phyloP scores from a whole-genome alignment of 2,888 invertebrate genomes.

The Eustalomyia histrio region DNA sequence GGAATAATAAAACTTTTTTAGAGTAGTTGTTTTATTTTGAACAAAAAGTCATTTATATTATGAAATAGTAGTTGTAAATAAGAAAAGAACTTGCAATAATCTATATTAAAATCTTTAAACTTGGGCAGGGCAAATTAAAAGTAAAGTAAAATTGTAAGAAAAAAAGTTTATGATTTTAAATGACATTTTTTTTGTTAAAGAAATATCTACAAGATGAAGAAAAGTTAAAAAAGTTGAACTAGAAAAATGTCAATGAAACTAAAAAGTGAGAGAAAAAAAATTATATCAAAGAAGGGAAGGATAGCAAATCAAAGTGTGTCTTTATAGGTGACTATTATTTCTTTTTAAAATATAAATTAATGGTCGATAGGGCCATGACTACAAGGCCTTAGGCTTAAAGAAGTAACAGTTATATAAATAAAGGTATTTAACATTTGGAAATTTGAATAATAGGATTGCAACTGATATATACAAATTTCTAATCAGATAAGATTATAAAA shows the following conservation, averaged over 20 bases:
- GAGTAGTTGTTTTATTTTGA: not conserved
- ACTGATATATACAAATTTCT: no score
- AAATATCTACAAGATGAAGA: no score
- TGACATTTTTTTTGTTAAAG: not conserved
- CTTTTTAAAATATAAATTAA: no score
- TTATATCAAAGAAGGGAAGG: not conserved
- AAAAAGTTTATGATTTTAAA: slow-evolving; percentile 2
- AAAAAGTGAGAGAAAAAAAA: not conserved
- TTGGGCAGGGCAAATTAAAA: slow-evolving; percentile 1
- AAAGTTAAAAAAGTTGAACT: not conserved
- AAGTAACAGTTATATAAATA: no score
- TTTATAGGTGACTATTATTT: no score
- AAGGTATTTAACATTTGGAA: no score
- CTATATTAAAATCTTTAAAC: not conserved
- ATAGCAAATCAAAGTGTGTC: not conserved
- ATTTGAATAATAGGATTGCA: no score
- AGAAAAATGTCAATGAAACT: not conserved
- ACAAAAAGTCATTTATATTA: not conserved
- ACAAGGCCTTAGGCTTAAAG: no score
- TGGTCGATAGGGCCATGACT: no score
- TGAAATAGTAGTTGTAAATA: not conserved
- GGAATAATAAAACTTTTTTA: slow-evolving; percentile 1
- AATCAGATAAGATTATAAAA: no score
- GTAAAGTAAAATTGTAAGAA: not conserved
- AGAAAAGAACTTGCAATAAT: not conserved